Evolutionary conservation across 2,888 invertebrate genomes (phyloP), one percentile per base, ranked within the genome.

Genomic region (Amphipoea lucens): DNA sequence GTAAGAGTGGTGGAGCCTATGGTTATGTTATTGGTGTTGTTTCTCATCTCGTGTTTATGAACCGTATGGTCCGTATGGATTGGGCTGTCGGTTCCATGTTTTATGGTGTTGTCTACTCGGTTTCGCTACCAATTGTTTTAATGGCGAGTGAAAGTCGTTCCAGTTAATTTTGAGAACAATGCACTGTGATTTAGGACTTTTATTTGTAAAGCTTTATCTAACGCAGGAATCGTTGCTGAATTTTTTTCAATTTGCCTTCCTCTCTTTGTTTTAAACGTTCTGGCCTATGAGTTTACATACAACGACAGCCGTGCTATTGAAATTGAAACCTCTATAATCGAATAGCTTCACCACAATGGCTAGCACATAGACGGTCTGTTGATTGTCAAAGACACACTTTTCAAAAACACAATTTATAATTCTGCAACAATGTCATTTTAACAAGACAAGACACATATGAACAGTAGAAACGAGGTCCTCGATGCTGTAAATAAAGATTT

Each of bases 101-200:
- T 69, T 74, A 84, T 78, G 78, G 81, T 81, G 78, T 73, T 86
- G 75, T 82, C 82, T 75, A 86, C 79, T 85, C 76, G 79, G 73
- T 89, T 84, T 82, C 88, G 87, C 84, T 84, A 76, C 60, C 72
- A 66, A 89, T 89, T 87, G 89, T 89, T 87, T 82, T 78, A 80
- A 79, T 87, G 80, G 74, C 73, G 40, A 86, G 88, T 76, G 88
- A 89, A 88, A 89, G 89, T 88, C 78, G 88, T 86, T 83, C 86
- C 75, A 86, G 57, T 87, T 87, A 65, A 74, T 82, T 84, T 83
- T 69, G 82, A 86, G 78, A 87, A 88, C 89, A 88, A 89, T 87
- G 78, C 83, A 67, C 66, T 40, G 68, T 73, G 66, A 81, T 79
- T 75, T 78, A 80, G 77, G 66, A 75, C 29, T 73, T 82, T 78